Base-by-base conservation (phyloP, 2,797 vertebrate genomes). In the Siniperca obscura region DNA sequence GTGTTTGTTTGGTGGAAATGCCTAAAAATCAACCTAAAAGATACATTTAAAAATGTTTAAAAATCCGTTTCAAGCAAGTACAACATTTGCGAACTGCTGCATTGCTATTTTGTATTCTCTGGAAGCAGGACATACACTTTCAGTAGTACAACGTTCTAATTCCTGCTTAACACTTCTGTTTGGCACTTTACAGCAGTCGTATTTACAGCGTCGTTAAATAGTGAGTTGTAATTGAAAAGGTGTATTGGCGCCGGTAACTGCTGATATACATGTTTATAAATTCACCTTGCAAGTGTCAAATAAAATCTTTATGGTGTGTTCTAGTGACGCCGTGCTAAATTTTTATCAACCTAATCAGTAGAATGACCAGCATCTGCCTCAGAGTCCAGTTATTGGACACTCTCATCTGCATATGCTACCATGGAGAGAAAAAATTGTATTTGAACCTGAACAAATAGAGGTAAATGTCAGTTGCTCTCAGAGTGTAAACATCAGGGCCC, bases 321-420 rank as follows among this genome's bases (percentile, higher is more conserved):
- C 25, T 50, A 44, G 74, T 46, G 68, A 79, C 4, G 9, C 10
- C 0, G 44, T 46, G 80, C 76, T 74, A 70, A 27, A 56, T 79
- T 83, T 84, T 85, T 84, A 90, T 86, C 84, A 83, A 77, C 40
- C 83, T 89, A 89, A 91, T 91, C 73, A 80, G 79, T 52, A 9
- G 65, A 89, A 85, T 86, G 87, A 90, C 76, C 53, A 71, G 72
- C 44, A 9, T 6, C 40, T 14, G 17, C 74, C 21, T 50, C 13
- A 7, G 68, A 72, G 72, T 64, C 57, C 53, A 52, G 80, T 60
- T 57, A 55, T 25, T n/a, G 36, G 64, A 65, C 67, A 5, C 25
- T 68, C 38, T 74, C 70, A 72, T 85, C 70, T 85, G 71, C 78
- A 81, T 84, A 21, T 44, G 46, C 34, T 1, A 42, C 50, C 10